Conservation (phyloP, 1,140 invertebrate genomes). For the Asobara japonica region DNA sequence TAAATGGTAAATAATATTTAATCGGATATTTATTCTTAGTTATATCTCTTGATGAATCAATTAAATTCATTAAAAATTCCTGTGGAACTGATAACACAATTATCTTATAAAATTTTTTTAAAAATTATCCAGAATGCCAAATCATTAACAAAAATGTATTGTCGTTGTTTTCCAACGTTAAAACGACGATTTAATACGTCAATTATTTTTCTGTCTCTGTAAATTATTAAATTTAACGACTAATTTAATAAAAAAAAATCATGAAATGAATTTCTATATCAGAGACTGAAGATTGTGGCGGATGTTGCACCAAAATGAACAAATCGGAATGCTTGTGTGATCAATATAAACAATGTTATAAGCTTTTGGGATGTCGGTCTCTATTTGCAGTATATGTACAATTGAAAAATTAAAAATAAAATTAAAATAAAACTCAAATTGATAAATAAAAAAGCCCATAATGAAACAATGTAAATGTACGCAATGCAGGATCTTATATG, state of each 20-base stretch:
- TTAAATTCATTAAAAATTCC: slow-evolving; percentile 22
- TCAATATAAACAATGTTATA: slow-evolving; percentile 25
- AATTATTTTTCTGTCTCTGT: slow-evolving; percentile 49
- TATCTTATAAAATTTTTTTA: neutral
- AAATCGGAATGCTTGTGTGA: slow-evolving; percentile 1
- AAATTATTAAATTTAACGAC: slow-evolving; percentile 21
- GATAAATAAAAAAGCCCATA: slow-evolving; percentile 34
- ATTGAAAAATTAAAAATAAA: slow-evolving; percentile 11
- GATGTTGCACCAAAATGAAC: neutral
- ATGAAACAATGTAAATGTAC: slow-evolving; percentile 57
- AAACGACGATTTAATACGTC: slow-evolving; percentile 50
- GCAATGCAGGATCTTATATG: slow-evolving; percentile 52
- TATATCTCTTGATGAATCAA: slow-evolving; percentile 17
- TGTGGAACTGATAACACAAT: slow-evolving; percentile 2
- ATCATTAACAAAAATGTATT: slow-evolving; percentile 48
- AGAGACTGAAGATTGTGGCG: neutral
- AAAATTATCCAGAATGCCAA: slow-evolving; percentile 10
- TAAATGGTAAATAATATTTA: slow-evolving; percentile 37
- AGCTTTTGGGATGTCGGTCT: slow-evolving; percentile 13
- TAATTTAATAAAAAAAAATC: neutral
- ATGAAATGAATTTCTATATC: neutral
- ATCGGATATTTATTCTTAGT: slow-evolving; percentile 55
- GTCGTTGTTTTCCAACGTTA: slow-evolving; percentile 51
- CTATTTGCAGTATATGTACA: slow-evolving; percentile 8
- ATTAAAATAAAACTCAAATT: slow-evolving; percentile 35